These are phyloP conservation scores for Candoia aspera DNA, from an alignment of 2,113 vertebrate species.

Conservation along the genomic window DNA sequence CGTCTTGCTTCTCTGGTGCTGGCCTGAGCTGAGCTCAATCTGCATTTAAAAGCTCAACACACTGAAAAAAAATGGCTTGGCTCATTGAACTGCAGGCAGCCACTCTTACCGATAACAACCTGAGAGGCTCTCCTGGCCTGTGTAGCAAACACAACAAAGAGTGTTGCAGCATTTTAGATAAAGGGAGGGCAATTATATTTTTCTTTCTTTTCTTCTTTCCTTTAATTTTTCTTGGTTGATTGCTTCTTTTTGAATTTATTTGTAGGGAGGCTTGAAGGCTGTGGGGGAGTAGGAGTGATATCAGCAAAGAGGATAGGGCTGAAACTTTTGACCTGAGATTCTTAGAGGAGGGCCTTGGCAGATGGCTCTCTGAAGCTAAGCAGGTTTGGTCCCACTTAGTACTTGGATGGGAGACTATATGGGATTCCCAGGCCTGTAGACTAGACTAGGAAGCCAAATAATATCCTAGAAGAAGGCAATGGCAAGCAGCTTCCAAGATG, in stretches of 20 bases:
- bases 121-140: background rate
- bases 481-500: background rate
- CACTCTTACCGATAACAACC: background rate
- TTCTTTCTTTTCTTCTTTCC: background rate
- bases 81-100: background rate
- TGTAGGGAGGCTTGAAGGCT: background rate
- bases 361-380: background rate
- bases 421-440: background rate
- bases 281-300: background rate
- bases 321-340: background rate
- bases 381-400: background rate
- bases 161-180: background rate
- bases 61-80: background rate
- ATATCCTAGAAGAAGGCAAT: background rate
- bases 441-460: background rate
- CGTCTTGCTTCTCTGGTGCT: background rate
- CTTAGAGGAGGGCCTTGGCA: background rate
- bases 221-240: background rate
- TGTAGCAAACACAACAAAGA: background rate
- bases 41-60: background rate
- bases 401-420: background rate
- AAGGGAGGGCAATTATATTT: background rate
- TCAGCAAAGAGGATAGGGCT: background rate
- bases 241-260: background rate
- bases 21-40: background rate